These are phyloP conservation scores for Coptodon rendalli DNA, from an alignment of 2,113 vertebrate species.

Conservation along the genomic window DNA sequence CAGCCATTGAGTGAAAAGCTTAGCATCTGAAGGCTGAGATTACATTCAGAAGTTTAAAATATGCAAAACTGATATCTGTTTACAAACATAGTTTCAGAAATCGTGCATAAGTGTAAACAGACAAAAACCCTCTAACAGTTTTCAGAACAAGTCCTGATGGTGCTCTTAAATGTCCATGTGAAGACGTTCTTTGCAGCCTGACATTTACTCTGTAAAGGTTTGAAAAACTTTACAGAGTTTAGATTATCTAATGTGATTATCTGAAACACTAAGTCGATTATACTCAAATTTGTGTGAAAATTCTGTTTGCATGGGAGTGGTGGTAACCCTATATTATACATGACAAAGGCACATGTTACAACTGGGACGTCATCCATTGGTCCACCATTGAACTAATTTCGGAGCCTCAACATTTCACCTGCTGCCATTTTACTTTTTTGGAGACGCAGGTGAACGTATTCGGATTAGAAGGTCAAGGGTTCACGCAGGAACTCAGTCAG, in stretches of 20 bases:
- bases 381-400: neutral
- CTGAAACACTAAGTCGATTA: neutral
- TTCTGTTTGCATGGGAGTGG: neutral
- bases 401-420: too few species aligned
- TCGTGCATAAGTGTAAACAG: neutral
- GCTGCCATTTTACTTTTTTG: too few species aligned
- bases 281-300: neutral
- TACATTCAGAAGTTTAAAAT: neutral
- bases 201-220: neutral
- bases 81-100: rapidly evolving
- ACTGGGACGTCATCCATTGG: neutral
- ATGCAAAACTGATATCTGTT: neutral
- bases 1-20: constrained; percentile 19
- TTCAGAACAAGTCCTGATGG: neutral
- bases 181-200: neutral
- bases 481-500: neutral
- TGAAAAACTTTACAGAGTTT: neutral
- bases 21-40: constrained; percentile 23
- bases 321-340: neutral
- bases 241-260: neutral
- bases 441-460: too few species aligned
- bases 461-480: too few species aligned
- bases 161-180: neutral
- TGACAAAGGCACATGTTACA: neutral
- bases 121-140: neutral